A percentile compares a stretch with the other conserved stretches of the same genome.
These are phyloP conservation scores for Synchiropus splendidus DNA, from an alignment of 2,113 vertebrate genomes.

Conservation along the genomic window DNA sequence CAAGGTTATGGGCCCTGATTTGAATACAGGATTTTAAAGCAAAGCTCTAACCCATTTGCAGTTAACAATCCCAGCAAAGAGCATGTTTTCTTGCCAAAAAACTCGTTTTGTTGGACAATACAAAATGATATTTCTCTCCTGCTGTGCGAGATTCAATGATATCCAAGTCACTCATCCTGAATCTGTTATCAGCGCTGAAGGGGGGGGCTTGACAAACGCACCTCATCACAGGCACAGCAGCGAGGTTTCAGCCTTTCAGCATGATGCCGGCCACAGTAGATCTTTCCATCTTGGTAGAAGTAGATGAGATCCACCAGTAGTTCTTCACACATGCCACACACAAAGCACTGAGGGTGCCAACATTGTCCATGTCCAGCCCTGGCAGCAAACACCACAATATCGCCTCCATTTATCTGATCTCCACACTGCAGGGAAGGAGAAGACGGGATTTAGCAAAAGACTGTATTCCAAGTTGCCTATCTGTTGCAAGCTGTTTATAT, in stretches of 20 bases:
- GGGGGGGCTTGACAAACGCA: conserved; percentile 51
- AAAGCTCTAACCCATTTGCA: neutral
- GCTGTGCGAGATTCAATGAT: conserved; percentile 12
- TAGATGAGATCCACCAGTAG: conserved; percentile 95
- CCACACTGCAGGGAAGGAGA: conserved; percentile 70
- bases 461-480: too few relatives aligned
- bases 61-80: neutral
- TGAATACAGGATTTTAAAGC: conserved; percentile 3
- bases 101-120: too few relatives aligned
- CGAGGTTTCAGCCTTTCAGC: conserved; percentile 92
- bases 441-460: neutral
- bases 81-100: neutral
- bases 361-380: conserved; percentile 82
- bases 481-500: too few relatives aligned
- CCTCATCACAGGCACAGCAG: conserved; percentile 93
- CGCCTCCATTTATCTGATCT: conserved; percentile 86
- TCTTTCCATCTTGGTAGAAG: conserved; percentile 94
- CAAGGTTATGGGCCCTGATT: too few relatives aligned
- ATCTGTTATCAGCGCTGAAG: conserved; percentile 10
- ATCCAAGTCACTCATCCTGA: conserved; percentile 22
- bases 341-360: conserved; percentile 96
- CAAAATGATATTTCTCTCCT: too few relatives aligned
- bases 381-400: conserved; percentile 89
- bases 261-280: conserved; percentile 91
- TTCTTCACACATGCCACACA: conserved; percentile 86